Evolutionary conservation across 2,113 vertebrate species (phyloP).

Genomic region (Gopherus flavomarginatus): DNA sequence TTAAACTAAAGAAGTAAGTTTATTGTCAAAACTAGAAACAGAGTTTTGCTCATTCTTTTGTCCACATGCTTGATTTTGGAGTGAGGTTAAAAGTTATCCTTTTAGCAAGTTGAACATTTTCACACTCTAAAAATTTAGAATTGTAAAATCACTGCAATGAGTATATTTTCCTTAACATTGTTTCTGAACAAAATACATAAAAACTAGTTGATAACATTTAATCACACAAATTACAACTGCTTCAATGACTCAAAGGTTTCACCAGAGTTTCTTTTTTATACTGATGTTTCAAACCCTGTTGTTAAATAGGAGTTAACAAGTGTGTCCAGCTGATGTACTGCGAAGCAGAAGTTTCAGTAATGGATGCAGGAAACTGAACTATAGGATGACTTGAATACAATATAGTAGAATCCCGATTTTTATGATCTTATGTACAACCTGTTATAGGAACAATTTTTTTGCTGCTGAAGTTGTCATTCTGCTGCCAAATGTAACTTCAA

Average conservation of each 20-base stretch:
- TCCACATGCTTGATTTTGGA: not conserved
- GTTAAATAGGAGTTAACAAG: not conserved
- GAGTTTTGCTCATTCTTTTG: not conserved
- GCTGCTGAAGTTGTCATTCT: not conserved
- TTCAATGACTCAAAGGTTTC: not conserved
- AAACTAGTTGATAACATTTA: not conserved
- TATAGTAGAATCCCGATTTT: not conserved
- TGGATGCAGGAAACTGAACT: not conserved
- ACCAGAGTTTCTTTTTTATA: not conserved
- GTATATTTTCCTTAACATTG: not conserved
- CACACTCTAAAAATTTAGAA: not conserved
- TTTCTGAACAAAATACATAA: not conserved
- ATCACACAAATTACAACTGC: not conserved
- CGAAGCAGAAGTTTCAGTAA: not conserved
- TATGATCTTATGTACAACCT: too few relatives aligned
- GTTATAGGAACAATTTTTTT: not conserved
- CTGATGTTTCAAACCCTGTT: not conserved
- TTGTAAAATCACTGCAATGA: not conserved
- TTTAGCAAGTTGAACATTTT: not conserved
- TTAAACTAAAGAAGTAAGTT: accelerated
- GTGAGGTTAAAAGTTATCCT: not conserved
- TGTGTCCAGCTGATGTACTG: not conserved
- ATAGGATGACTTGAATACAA: not conserved
- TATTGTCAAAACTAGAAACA: not conserved
- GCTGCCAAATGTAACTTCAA: not conserved